Percentiles rank a stretch among this genome's conserved stretches.
phyloP scores from a whole-genome alignment of 92 coral and sea anemone genomes.

The Actinernus sp. region DNA sequence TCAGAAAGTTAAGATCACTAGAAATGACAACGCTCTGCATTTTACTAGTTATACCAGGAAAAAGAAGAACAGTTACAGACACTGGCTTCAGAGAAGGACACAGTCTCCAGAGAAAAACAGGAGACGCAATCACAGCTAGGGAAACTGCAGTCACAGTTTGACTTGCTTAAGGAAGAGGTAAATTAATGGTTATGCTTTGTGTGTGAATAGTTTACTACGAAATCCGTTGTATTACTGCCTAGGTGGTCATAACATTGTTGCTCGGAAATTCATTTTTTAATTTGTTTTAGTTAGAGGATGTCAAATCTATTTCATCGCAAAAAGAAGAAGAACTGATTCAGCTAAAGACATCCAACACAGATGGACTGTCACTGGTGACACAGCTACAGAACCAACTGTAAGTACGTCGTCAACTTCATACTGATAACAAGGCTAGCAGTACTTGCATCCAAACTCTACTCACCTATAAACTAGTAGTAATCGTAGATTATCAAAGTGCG shows the following conservation, averaged over 20 bases:
- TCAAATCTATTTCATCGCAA: slow-evolving; percentile 44
- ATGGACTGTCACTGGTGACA: slow-evolving; percentile 40
- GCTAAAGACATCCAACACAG: slow-evolving; percentile 63
- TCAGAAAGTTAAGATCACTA: too few relatives aligned
- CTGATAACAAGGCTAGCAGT: not conserved
- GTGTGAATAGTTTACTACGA: too few relatives aligned
- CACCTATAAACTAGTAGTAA: too few relatives aligned
- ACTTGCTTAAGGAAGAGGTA: slow-evolving; percentile 72
- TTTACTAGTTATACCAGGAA: slow-evolving; percentile 12
- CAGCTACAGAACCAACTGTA: slow-evolving; percentile 61
- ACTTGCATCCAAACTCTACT: not conserved
- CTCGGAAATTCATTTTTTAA: too few relatives aligned
- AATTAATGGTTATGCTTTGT: too few relatives aligned
- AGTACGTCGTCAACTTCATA: slow-evolving; percentile 9
- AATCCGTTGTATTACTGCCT: too few relatives aligned
- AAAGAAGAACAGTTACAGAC: slow-evolving; percentile 60
- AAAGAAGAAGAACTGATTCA: slow-evolving; percentile 68
- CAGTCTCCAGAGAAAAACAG: slow-evolving; percentile 24
- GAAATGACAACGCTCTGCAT: too few relatives aligned
- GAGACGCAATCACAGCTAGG: slow-evolving; percentile 46
- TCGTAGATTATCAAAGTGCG: too few relatives aligned
- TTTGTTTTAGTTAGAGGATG: slow-evolving; percentile 60
- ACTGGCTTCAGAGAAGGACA: slow-evolving; percentile 40
- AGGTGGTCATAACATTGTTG: too few relatives aligned
- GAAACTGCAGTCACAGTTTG: slow-evolving; percentile 36